A percentile compares a stretch with the other conserved stretches of the same genome.
phyloP scores from a whole-genome alignment of 2,797 vertebrate genomes.

The Craterocephalus amniculus region DNA sequence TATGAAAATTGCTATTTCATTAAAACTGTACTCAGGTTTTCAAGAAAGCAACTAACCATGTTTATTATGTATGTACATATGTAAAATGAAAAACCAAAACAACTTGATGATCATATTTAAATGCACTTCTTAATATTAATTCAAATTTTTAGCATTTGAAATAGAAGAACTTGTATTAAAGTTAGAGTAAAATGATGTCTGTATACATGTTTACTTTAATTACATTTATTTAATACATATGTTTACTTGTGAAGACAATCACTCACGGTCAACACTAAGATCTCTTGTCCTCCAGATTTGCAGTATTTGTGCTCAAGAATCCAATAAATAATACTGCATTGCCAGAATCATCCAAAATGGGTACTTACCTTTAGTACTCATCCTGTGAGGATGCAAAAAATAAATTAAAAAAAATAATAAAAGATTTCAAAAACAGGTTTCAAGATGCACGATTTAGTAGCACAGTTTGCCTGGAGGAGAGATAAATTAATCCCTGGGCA shows the following conservation, averaged over 20 bases:
- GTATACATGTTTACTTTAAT: no score
- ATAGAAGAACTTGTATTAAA: not conserved
- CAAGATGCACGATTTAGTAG: constrained; percentile 73
- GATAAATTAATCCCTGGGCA: constrained; percentile 74
- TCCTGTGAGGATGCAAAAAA: constrained; percentile 41
- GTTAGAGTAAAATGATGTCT: not conserved
- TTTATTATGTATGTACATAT: no score
- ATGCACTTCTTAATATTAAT: not conserved
- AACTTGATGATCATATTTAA: not conserved
- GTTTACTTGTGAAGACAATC: not conserved
- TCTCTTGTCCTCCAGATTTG: constrained; percentile 8
- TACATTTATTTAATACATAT: no score
- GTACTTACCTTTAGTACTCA: constrained; percentile 36
- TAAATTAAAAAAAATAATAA: not conserved
- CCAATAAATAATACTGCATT: constrained; percentile 12
- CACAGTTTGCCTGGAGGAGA: constrained; percentile 65
- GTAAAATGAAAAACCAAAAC: not conserved
- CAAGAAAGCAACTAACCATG: no score
- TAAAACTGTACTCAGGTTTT: not conserved
- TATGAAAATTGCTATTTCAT: not conserved
- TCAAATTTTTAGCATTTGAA: not conserved
- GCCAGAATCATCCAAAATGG: constrained; percentile 5
- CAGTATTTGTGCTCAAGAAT: constrained; percentile 26
- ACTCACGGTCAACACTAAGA: not conserved
- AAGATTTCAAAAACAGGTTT: constrained; percentile 50